Base-by-base conservation (phyloP, 23 tunicate species). In the Styela clava region DNA sequence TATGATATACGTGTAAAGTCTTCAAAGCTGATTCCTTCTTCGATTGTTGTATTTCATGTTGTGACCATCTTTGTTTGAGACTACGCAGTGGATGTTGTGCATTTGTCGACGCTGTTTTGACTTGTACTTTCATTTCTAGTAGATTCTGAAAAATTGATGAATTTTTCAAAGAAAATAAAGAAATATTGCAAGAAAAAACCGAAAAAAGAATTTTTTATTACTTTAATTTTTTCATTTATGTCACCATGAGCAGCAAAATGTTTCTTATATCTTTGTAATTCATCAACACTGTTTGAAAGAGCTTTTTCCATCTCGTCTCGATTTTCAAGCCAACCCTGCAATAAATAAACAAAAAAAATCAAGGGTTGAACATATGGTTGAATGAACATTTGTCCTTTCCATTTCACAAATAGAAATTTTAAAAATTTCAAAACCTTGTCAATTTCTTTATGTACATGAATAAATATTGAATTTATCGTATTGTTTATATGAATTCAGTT, bases 291-390 rank as follows among this genome's bases (percentile, higher is more conserved):
- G 23, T 44, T 63, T 32, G 93, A 88, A 30, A 93, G 74, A 23
- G 82, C 81, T 63, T 87, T 84, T 65, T 85, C 51, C 98, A 93
- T 87, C 44, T 93, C 98, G 34, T 93, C 98, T 0, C 98, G 72
- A 74, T 93, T 93, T 27, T 85, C 90, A 37, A 85, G 88, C 98
- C 98, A 93, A 35, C 90, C 93, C 98, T 93, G 84, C 24, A 78
- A 72, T 0, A 0, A 28, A 31, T 9, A 31, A 1, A 34, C 9
- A 12, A 25, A 69, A 69, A 22, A n/a, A n/a, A n/a, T n/a, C n/a
- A 0, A 23, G 22, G 22, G 64, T n/a, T n/a, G n/a, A n/a, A n/a
- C n/a, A n/a, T n/a, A n/a, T n/a, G n/a, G n/a, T n/a, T n/a, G n/a
- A n/a, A n/a, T n/a, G n/a, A n/a, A n/a, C n/a, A n/a, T n/a, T n/a